Base-by-base conservation (phyloP, 2,113 vertebrate species). In the Setophaga coronata region DNA sequence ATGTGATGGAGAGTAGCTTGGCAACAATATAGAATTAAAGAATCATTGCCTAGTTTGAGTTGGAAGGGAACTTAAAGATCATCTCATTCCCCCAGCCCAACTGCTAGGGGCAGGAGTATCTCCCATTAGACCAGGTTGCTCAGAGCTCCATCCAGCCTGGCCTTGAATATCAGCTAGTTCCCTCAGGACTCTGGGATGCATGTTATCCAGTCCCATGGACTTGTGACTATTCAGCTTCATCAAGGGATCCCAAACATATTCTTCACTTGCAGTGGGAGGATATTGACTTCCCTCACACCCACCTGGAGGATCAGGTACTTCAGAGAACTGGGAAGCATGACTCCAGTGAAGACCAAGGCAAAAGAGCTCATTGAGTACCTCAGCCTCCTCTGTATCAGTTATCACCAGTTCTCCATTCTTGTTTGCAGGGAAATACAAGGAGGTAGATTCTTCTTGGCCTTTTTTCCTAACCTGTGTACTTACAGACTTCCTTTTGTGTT, bases 1-100 rank as follows among this genome's bases (percentile, higher is more conserved):
- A 42, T 47, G 18, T 76, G 24, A 47, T 31, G 28, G 29, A 60
- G 38, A 47, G 17, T 53, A 45, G 4, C 29, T 47, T 53, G 38
- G 29, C n/a, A 61, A 31, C 19, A 67, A 10, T 17, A 45, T 1
- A 47, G 29, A 67, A 61, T 61, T 61, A 61, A 13, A 47, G n/a
- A 87, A 61, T 38, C 8, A 8, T 47, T 54, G 4, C 54, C 43
- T 54, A 38, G 10, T 45, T 60, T 61, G 11, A 2, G 2, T 31
- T 54, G 47, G 17, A 19, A 60, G n/a, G 40, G 47, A 74, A 25
- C n/a, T 24, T 67, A 21, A 67, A 74, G 38, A 31, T 53, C n/a
- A 15, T 47, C 20, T 47, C 5, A 3, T 40, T 74, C 5, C 40
- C 11, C 54, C 53, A 74, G 31, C 38, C 16, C 0, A 0, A 54